phyloP scores from a whole-genome alignment of 2,888 invertebrate species.

The Hypolimnas misippus region DNA sequence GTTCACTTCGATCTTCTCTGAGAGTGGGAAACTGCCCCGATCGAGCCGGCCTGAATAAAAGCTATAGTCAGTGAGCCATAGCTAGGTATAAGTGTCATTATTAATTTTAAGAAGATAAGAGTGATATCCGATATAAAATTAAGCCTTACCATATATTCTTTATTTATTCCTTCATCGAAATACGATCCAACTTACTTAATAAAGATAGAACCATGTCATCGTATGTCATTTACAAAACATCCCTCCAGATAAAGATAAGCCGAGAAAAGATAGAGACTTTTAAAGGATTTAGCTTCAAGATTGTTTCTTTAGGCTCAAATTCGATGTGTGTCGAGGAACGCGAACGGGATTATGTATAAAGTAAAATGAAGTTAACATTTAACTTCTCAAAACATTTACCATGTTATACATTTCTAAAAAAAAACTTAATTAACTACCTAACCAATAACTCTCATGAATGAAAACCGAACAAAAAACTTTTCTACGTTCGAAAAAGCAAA shows the following conservation, averaged over 20 bases:
- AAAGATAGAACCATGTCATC: conserved; percentile 14
- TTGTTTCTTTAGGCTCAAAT: conserved; percentile 55
- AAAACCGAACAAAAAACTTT: conserved; percentile 6
- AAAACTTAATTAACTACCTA: background rate
- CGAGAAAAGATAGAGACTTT: conserved; percentile 58
- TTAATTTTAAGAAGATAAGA: too few relatives aligned
- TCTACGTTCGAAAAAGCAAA: conserved; percentile 18
- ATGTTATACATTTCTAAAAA: background rate
- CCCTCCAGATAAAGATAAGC: conserved; percentile 63
- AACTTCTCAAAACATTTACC: too few relatives aligned
- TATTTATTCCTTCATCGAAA: conserved; percentile 14
- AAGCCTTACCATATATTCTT: background rate
- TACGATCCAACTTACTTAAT: conserved; percentile 16
- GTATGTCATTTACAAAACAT: conserved; percentile 58
- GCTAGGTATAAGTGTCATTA: too few relatives aligned
- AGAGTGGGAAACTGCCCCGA: too few relatives aligned
- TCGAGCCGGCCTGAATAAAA: too few relatives aligned
- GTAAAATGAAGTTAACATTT: too few relatives aligned
- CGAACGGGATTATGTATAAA: background rate
- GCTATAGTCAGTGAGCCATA: too few relatives aligned
- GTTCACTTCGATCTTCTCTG: too few relatives aligned
- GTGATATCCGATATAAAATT: too few relatives aligned
- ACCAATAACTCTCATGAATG: background rate
- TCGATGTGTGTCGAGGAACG: conserved; percentile 34
- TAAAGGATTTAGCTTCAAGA: conserved; percentile 59